These are phyloP conservation scores for Ridgeia piscesae DNA, from an alignment of 1,140 invertebrate genomes.

Conservation along the genomic window DNA sequence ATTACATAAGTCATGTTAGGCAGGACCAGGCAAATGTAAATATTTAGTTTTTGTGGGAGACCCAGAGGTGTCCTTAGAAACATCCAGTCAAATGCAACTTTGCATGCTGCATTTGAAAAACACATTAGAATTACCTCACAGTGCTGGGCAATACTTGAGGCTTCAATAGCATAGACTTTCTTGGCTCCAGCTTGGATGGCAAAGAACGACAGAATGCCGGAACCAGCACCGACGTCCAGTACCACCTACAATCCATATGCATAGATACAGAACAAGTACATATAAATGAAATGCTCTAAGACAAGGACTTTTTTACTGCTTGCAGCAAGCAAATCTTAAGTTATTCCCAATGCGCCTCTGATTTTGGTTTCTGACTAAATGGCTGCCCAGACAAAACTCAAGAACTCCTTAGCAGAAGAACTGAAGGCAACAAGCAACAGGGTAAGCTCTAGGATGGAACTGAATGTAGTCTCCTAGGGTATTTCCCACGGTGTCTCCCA, in stretches of 20 bases:
- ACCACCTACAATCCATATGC: conserved; percentile 66
- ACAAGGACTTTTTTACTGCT: not conserved
- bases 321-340: not conserved
- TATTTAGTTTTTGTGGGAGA: too few relatives aligned
- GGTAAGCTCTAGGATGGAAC: not conserved
- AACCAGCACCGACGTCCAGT: conserved; percentile 83
- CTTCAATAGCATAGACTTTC: conserved; percentile 97
- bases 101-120: not conserved
- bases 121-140: conserved; percentile 70
- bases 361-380: not conserved
- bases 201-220: conserved; percentile 98
- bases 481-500: too few relatives aligned
- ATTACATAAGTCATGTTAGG: too few relatives aligned
- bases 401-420: not conserved
- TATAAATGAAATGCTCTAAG: not conserved
- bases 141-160: conserved; percentile 96
- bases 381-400: not conserved
- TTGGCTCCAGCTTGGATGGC: conserved; percentile 95
- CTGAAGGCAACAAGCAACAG: not conserved
- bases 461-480: not conserved
- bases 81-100: too few relatives aligned
- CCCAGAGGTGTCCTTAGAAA: too few relatives aligned
- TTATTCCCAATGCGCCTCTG: not conserved
- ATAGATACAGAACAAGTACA: not conserved
- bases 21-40: too few relatives aligned